Conservation (phyloP, 2,113 vertebrate species). For the Odontesthes bonariensis region DNA sequence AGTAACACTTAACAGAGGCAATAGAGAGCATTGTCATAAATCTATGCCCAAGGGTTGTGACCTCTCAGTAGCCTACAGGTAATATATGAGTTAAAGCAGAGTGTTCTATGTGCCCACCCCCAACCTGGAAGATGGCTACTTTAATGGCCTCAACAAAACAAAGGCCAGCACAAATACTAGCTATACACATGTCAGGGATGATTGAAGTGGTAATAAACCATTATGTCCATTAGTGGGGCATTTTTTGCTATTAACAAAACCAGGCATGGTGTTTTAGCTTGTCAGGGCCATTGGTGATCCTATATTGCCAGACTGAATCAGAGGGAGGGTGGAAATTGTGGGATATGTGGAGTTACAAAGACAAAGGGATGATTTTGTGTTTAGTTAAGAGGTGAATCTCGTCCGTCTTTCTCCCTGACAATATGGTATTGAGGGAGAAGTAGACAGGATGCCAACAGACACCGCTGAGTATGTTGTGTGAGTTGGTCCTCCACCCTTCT, state of each 20-base stretch:
- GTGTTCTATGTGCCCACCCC: conserved; percentile 58
- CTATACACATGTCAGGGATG: conserved; percentile 73
- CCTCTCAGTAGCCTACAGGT: conserved; percentile 64
- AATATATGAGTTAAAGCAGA: conserved; percentile 59
- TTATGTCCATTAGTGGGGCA: conserved; percentile 71
- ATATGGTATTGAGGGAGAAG: conserved; percentile 67
- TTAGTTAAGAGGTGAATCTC: conserved; percentile 72
- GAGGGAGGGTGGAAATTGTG: conserved; percentile 61
- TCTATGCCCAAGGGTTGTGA: conserved; percentile 63
- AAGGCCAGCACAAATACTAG: conserved; percentile 58
- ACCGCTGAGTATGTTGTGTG: conserved; percentile 46
- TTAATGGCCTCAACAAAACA: conserved; percentile 57
- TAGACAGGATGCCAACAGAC: conserved; percentile 75
- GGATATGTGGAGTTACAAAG: conserved; percentile 67
- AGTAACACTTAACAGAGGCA: conserved; percentile 63
- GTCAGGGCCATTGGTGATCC: conserved; percentile 59
- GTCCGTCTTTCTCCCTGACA: conserved; percentile 67
- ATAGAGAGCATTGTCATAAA: conserved; percentile 60
- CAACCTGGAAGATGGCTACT: conserved; percentile 55
- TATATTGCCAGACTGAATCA: conserved; percentile 63
- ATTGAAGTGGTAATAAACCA: conserved; percentile 76
- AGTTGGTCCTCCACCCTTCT: conserved; percentile 64
- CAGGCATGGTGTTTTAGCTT: conserved; percentile 65
- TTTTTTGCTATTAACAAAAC: conserved; percentile 66
- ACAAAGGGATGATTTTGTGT: conserved; percentile 73